Conservation (phyloP, 2,113 vertebrate species). For the Gracilinanus agilis region DNA sequence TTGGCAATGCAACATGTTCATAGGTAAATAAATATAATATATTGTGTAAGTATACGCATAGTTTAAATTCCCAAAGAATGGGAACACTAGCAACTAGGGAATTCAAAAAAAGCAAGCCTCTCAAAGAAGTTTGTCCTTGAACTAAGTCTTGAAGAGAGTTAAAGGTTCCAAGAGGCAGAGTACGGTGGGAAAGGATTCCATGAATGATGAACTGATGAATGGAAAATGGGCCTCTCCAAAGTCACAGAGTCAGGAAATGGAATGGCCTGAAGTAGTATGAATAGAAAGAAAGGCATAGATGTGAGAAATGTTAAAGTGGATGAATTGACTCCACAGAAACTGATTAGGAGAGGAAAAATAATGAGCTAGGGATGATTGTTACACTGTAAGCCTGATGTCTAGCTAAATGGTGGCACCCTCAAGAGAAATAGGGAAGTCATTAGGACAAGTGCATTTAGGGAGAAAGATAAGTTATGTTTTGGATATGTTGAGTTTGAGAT, state of each 20-base stretch:
- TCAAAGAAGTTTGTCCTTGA: not conserved
- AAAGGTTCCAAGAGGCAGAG: not conserved
- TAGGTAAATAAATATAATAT: not conserved
- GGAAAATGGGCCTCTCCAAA: too few species aligned
- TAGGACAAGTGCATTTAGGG: not conserved
- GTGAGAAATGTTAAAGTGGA: not conserved
- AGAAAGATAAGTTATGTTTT: not conserved
- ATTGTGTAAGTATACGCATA: too few species aligned
- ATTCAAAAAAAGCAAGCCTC: not conserved
- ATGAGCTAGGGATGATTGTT: not conserved
- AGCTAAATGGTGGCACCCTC: not conserved
- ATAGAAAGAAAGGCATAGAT: not conserved
- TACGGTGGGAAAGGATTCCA: not conserved
- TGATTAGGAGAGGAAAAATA: not conserved
- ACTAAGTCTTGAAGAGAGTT: not conserved
- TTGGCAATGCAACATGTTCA: not conserved
- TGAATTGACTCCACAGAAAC: not conserved
- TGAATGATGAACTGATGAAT: not conserved
- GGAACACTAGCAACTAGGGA: not conserved
- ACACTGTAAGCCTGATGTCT: not conserved
- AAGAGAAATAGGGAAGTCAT: not conserved
- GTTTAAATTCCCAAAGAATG: not conserved
- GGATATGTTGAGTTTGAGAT: too few species aligned
- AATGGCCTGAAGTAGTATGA: not conserved
- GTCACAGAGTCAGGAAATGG: not conserved